A percentile compares a stretch with the other conserved stretches of the same genome.
phyloP scores from a whole-genome alignment of 2,888 invertebrate species.

The Chydorus sphaericus region DNA sequence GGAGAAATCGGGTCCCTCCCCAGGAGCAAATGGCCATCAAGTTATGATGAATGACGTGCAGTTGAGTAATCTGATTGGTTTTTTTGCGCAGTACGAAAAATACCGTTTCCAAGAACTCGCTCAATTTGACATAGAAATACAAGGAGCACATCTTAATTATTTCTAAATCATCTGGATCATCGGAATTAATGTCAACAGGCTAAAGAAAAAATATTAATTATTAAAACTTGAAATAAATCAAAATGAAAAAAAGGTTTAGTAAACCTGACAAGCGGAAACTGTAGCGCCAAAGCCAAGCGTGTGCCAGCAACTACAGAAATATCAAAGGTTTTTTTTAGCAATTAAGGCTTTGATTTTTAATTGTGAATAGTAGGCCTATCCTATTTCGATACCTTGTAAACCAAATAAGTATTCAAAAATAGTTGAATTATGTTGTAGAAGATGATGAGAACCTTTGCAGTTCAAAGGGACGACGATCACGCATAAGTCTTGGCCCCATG shows the following conservation, averaged over 20 bases:
- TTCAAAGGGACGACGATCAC: slow-evolving; percentile 73
- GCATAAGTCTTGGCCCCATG: slow-evolving; percentile 75
- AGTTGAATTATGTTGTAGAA: slow-evolving; percentile 82
- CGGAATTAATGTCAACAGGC: no score
- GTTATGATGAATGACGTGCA: slow-evolving; percentile 36
- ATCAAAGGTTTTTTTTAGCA: no score
- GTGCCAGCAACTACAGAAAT: no score
- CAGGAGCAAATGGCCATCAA: slow-evolving; percentile 35
- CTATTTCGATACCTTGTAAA: slow-evolving; percentile 80
- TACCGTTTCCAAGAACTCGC: slow-evolving; percentile 74
- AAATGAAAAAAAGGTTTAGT: no score
- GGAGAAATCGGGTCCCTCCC: slow-evolving; percentile 36
- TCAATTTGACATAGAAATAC: slow-evolving; percentile 76
- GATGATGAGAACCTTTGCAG: slow-evolving; percentile 65
- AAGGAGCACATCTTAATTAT: slow-evolving; percentile 78
- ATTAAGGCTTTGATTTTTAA: no score
- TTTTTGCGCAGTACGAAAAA: slow-evolving; percentile 34
- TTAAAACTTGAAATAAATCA: no score
- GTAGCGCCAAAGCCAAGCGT: no score
- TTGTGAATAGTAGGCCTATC: no score
- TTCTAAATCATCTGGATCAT: slow-evolving; percentile 44
- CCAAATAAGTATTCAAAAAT: slow-evolving; percentile 75
- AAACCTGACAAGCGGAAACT: no score
- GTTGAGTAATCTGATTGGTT: slow-evolving; percentile 31
- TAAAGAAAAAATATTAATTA: no score